Evolutionary conservation across 2,888 invertebrate species (phyloP).

Genomic region (Flexamia atlantica): DNA sequence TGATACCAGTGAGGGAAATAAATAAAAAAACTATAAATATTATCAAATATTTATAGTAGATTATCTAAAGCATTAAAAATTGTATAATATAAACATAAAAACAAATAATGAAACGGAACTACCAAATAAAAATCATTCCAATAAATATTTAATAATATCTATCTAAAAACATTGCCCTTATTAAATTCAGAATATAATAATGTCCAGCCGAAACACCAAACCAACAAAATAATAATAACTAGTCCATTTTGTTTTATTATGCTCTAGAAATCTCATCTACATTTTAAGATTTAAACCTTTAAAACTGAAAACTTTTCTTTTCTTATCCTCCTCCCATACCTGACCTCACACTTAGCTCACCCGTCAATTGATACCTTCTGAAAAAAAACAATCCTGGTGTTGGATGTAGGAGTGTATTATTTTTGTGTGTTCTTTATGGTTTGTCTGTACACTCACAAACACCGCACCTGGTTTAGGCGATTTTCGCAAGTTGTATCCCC

Average conservation of each 20-base stretch:
- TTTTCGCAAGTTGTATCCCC: conserved; percentile 99
- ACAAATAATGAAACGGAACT: not conserved
- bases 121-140: not conserved
- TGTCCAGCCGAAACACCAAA: not conserved
- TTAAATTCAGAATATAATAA: not conserved
- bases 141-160: not conserved
- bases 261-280: not conserved
- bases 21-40: not conserved
- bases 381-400: conserved; percentile 18
- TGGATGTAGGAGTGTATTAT: conserved; percentile 57
- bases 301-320: conserved; percentile 29
- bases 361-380: conserved; percentile 21
- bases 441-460: conserved; percentile 49
- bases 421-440: conserved; percentile 47
- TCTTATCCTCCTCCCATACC: conserved; percentile 33
- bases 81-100: not conserved
- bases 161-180: not conserved
- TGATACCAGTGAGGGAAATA: not conserved
- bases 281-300: not conserved
- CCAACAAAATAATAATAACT: not conserved
- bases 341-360: conserved; percentile 49
- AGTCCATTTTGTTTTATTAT: not conserved
- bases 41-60: not conserved
- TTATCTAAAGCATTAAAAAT: not conserved
- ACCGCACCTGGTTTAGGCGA: conserved; percentile 85